Evolutionary conservation across 1,140 invertebrate species (phyloP).

Genomic region (Pachyrhynchus sulphureomaculatus): DNA sequence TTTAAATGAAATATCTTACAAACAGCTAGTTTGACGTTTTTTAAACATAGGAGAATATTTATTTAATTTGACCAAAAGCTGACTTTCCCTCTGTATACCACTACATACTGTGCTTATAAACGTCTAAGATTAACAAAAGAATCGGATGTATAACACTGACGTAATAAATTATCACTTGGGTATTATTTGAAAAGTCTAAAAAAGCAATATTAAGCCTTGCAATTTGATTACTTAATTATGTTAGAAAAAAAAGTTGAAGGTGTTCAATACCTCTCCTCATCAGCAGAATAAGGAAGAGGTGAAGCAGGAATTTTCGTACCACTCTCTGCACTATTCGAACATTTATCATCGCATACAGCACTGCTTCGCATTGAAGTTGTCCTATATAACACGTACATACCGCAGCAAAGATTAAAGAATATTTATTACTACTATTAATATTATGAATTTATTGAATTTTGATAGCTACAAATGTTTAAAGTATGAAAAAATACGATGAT

Average conservation of each 20-base stretch:
- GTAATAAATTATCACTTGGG: too few relatives aligned
- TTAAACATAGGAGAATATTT: too few relatives aligned
- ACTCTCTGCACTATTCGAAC: constrained; percentile 38
- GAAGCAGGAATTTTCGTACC: constrained; percentile 41
- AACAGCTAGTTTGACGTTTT: too few relatives aligned
- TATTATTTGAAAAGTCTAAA: too few relatives aligned
- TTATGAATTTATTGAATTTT: background rate
- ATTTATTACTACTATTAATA: background rate
- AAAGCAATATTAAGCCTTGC: constrained; percentile 2
- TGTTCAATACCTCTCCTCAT: constrained; percentile 43
- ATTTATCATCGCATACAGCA: constrained; percentile 35
- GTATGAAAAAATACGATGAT: too few relatives aligned
- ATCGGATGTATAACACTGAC: background rate
- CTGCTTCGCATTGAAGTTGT: constrained; percentile 27
- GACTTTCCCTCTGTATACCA: too few relatives aligned
- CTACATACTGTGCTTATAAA: background rate
- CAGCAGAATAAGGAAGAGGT: constrained; percentile 34
- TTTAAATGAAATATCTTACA: too few relatives aligned
- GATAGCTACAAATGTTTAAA: background rate
- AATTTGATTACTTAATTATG: constrained; percentile 11
- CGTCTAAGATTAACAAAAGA: background rate
- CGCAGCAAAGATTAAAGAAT: background rate
- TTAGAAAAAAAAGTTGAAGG: constrained; percentile 16
- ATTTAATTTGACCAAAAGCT: too few relatives aligned
- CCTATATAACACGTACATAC: constrained; percentile 34